Base-by-base conservation (phyloP, 2,888 invertebrate genomes). In the Sepioteuthis lessoniana region DNA sequence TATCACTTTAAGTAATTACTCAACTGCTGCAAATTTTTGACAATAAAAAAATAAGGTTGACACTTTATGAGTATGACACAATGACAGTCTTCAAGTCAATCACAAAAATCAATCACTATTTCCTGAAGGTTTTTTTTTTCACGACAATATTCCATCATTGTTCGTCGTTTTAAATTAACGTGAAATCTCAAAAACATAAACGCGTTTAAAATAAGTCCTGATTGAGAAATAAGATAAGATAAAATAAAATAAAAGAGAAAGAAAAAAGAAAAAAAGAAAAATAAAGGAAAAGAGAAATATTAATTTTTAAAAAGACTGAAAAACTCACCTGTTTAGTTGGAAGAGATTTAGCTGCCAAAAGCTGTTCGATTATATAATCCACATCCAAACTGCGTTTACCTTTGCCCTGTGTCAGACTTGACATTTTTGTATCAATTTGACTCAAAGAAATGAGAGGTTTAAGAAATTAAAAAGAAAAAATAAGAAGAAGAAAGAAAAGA, bases 261-360 rank as follows among this genome's bases (percentile, higher is more conserved):
- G 13, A 46, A 42, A 31, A 47, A 46, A n/a, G 16, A 21, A 42
- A 42, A 7, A 42, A 7, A 25, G 1, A 91, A n/a, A 91, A 31
- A 31, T 46, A 42, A 42, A 42, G 46, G 3, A 46, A 42, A 31
- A 7, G 10, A 47, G 46, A 37, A 46, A n/a, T 46, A 16, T 46
- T 13, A 92, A 19, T 28, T 38, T 35, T 91, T 8, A 37, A 37
- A 13, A 21, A 91, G n/a, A 92, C 46, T 19, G 28, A 35, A 13
- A 92, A 31, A 91, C 91, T 76, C 94, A 97, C 97, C 96, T 97
- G 97, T 95, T 97, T 97, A 38, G 96, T 96, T 46, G 97, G 96
- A n/a, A 95, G 94, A 42, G 96, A 96, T 94, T 95, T 96, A 28
- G 96, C 96, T 93, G 96, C 95, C 42, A 97, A 95, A 93, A 97